A percentile compares a stretch with the other conserved stretches of the same genome.
phyloP scores from a whole-genome alignment of 2,797 vertebrate genomes.

The Novumbra hubbsi region DNA sequence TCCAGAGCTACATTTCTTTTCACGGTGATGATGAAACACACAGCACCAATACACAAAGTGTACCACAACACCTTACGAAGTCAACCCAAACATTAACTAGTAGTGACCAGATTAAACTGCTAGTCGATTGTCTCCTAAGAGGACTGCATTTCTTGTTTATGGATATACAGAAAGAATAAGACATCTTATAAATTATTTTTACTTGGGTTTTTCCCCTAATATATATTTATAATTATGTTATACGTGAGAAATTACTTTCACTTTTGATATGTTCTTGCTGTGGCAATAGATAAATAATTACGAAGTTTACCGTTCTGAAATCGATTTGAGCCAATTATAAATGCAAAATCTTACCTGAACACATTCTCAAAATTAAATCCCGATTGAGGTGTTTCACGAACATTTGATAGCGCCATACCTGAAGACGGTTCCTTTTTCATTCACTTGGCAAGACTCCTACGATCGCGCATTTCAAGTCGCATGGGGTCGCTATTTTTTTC shows the following conservation, averaged over 20 bases:
- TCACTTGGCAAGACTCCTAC: slow-evolving; percentile 16
- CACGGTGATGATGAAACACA: neutral
- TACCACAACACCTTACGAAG: neutral
- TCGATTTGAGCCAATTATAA: neutral
- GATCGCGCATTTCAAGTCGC: slow-evolving; percentile 15
- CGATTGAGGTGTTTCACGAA: slow-evolving; percentile 49
- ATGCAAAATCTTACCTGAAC: slow-evolving; percentile 49
- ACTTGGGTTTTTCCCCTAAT: neutral
- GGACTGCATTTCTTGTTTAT: neutral
- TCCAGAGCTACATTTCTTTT: slow-evolving; percentile 64
- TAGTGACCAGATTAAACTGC: neutral
- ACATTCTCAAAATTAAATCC: slow-evolving; percentile 74
- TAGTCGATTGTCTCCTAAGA: neutral
- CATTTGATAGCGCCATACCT: slow-evolving; percentile 60
- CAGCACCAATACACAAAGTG: neutral
- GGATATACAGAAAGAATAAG: neutral
- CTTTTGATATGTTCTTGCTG: slow-evolving; percentile 51
- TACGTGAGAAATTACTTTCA: slow-evolving; percentile 61
- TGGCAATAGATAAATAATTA: neutral
- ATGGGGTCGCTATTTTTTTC: slow-evolving; percentile 52
- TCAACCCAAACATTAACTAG: neutral
- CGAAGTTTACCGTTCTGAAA: neutral
- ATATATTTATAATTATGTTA: neutral
- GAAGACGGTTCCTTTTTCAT: slow-evolving; percentile 9
- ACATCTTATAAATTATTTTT: neutral